A percentile compares a stretch with the other conserved stretches of the same genome.
Evolutionary conservation across 2,797 vertebrate genomes (phyloP).

Genomic region (Threskiornis aethiopicus): DNA sequence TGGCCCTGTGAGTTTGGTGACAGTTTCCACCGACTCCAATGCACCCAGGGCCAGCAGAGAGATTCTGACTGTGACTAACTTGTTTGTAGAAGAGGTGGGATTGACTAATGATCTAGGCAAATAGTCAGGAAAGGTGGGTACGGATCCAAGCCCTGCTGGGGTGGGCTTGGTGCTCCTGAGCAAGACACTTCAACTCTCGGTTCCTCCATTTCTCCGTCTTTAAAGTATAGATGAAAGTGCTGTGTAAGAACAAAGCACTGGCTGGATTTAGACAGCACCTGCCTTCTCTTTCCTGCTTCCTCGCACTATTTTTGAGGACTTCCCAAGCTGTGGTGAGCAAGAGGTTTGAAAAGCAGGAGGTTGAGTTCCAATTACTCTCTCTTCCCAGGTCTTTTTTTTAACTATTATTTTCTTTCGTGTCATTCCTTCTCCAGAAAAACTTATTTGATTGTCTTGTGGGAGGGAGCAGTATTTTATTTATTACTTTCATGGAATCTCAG

Average conservation of each 20-base stretch:
- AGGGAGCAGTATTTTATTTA: neutral
- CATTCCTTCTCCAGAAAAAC: neutral
- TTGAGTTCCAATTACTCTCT: neutral
- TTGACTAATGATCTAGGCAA: neutral
- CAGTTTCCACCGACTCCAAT: neutral
- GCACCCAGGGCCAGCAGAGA: neutral
- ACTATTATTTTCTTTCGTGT: neutral
- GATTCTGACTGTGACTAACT: neutral
- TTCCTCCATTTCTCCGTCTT: neutral
- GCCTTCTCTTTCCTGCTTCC: neutral
- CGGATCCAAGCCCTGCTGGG: fast-evolving
- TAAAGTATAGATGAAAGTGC: neutral
- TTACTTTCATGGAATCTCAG: neutral
- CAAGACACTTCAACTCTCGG: neutral
- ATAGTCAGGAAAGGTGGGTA: fast-evolving
- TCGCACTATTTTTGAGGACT: neutral
- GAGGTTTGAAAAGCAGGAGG: neutral
- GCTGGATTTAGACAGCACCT: neutral
- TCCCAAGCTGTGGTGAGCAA: neutral
- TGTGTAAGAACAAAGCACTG: neutral
- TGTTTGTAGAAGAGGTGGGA: neutral
- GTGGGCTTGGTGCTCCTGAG: neutral
- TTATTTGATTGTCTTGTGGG: neutral
- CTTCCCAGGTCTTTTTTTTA: neutral
- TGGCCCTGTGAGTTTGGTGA: neutral